A percentile compares a stretch with the other conserved stretches of the same genome.
Conservation (phyloP, 2,797 vertebrate species). For the Malacoctenus gilli region DNA sequence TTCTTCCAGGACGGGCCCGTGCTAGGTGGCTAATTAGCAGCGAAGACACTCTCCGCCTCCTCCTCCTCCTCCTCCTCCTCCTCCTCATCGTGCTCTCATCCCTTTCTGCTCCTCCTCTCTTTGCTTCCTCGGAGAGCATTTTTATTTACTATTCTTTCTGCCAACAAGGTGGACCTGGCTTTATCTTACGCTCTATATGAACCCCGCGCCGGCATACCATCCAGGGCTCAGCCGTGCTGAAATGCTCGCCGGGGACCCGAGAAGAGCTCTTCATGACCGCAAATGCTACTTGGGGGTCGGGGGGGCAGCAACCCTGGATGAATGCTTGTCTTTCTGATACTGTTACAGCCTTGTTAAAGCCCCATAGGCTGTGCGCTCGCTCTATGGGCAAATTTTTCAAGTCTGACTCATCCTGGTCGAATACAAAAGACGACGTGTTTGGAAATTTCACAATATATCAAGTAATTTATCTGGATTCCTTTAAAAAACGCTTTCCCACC, state of each 20-base stretch:
- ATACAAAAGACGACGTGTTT: too few species aligned
- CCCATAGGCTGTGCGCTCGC: slow-evolving; percentile 9
- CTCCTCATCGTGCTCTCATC: slow-evolving; percentile 84
- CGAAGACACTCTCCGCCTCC: slow-evolving; percentile 90
- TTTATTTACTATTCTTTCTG: slow-evolving; percentile 71
- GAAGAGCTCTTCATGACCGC: slow-evolving; percentile 46
- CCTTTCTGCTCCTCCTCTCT: slow-evolving; percentile 85
- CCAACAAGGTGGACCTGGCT: slow-evolving; percentile 48
- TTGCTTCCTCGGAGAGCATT: slow-evolving; percentile 63
- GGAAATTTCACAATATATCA: too few species aligned
- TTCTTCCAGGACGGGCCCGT: slow-evolving; percentile 87
- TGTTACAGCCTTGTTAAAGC: slow-evolving; percentile 39
- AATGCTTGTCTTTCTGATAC: slow-evolving; percentile 44
- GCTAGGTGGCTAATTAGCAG: slow-evolving; percentile 99
- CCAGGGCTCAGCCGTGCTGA: slow-evolving; percentile 11
- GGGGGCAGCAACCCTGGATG: slow-evolving; percentile 37
- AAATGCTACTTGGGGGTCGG: slow-evolving; percentile 49
- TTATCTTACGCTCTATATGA: slow-evolving; percentile 57
- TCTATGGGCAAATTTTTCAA: too few species aligned
- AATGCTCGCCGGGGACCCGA: slow-evolving; percentile 47
- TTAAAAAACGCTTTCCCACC: too few species aligned
- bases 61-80: slow-evolving; percentile 80
- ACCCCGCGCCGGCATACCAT: slow-evolving; percentile 50
- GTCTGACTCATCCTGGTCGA: too few species aligned
- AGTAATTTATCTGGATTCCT: too few species aligned